Evolutionary conservation across 1,140 invertebrate species (phyloP).

Genomic region (Teleopsis dalmanni): DNA sequence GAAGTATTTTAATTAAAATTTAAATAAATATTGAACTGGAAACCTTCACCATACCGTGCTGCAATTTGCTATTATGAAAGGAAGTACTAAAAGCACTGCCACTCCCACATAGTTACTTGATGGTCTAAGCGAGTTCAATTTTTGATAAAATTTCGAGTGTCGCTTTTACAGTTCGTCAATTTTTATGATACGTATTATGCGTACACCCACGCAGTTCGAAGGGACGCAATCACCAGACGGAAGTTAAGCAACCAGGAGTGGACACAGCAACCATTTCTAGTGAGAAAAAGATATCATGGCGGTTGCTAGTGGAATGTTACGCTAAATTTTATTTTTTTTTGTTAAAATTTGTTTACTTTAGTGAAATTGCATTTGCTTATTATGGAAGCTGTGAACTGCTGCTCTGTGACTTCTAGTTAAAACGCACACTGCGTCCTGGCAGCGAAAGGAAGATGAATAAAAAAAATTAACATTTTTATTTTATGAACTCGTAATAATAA

Average conservation of each 20-base stretch:
- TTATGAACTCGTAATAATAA: conserved; percentile 5
- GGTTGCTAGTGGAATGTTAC: background rate
- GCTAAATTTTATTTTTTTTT: background rate
- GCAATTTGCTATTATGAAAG: too few species aligned
- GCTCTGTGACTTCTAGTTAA: background rate
- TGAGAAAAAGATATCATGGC: background rate
- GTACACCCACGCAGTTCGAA: too few species aligned
- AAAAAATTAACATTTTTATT: conserved; percentile 4
- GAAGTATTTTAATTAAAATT: too few species aligned
- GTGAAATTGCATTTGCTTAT: conserved; percentile 13
- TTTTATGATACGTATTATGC: conserved; percentile 27
- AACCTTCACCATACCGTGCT: too few species aligned
- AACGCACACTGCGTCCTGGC: background rate
- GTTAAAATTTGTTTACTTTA: background rate
- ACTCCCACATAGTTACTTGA: too few species aligned
- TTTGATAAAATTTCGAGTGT: background rate
- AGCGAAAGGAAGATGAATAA: background rate
- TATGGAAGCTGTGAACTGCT: conserved; percentile 2
- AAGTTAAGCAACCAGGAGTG: background rate
- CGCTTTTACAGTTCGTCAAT: conserved; percentile 43
- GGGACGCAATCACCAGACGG: too few species aligned
- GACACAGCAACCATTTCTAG: background rate
- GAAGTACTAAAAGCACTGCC: too few species aligned
- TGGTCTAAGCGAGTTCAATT: too few species aligned
- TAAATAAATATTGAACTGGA: too few species aligned